Base-by-base conservation (phyloP, 2,888 invertebrate genomes). In the Steromphala cineraria region DNA sequence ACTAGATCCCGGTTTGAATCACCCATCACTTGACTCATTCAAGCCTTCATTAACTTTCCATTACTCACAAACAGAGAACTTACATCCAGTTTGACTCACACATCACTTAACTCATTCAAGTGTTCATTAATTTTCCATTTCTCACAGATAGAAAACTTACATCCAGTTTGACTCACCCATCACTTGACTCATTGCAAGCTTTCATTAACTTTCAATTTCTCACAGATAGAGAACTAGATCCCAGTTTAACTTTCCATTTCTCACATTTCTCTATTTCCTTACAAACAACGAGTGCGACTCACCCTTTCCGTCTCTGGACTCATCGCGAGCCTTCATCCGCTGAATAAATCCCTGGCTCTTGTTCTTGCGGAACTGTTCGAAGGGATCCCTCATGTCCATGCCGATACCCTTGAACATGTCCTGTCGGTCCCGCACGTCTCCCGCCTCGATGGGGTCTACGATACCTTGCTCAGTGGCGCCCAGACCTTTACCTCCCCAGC, bases 401-500 rank as follows among this genome's bases (percentile, higher is more conserved):
- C 99, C 99, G 82, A 99, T 96, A 84, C 99, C 99, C 95, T 96
- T 98, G 94, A 98, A 99, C 94, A 97, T 96, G 93, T 99, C 98
- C 90, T 96, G 96, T 86, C 96, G 95, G 93, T 99, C 98, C 13
- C 99, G 95, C 24, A 95, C 92, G 96, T 93, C 97, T 88, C 97
- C 96, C 0, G 97, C 98, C 78, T 97, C 96, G 87, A 99, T 98
- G 0, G 99, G 99, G 86, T 98, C 96, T 82, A 98, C 97, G 84
- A 98, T 98, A 82, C 99, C 99, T 94, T 99, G 98, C 85, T 98
- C 99, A 82, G 98, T 96, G 0, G 97, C 96, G 21, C 99, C 99
- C 13, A 99, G 95, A 10, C 99, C 99, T 56, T 96, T 96, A 55
- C 99, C 99, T 83, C 96, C 96, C 99, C 99, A 99, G 2, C 99